Percentiles rank a stretch among this genome's conserved stretches.
These are phyloP conservation scores for Atractosteus spatula DNA, from an alignment of 2,113 vertebrate species.

Conservation along the genomic window DNA sequence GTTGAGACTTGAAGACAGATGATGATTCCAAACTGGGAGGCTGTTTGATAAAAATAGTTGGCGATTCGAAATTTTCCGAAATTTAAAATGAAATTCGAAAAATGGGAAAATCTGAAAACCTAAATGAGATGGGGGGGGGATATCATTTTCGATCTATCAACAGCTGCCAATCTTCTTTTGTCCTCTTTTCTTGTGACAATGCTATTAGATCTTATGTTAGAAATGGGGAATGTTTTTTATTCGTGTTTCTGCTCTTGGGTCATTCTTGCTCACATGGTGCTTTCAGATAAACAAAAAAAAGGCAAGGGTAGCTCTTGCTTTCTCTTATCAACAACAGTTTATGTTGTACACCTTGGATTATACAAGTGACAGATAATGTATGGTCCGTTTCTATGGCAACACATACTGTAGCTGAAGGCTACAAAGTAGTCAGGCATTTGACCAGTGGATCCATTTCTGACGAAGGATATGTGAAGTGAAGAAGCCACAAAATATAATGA, in stretches of 20 bases:
- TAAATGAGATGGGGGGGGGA: too few species aligned
- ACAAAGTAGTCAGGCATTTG: slow-evolving; percentile 3
- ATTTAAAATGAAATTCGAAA: too few species aligned
- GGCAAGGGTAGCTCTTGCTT: not conserved
- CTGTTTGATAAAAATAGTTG: too few species aligned
- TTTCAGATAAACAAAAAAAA: not conserved
- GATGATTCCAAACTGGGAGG: too few species aligned
- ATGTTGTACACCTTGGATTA: not conserved
- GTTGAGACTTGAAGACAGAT: too few species aligned
- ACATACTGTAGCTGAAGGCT: slow-evolving; percentile 8
- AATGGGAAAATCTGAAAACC: too few species aligned
- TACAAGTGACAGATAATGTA: slow-evolving; percentile 8
- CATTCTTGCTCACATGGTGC: not conserved
- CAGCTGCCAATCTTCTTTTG: not conserved
- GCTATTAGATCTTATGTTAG: not conserved
- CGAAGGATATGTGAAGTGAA: not conserved
- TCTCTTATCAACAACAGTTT: slow-evolving; percentile 7
- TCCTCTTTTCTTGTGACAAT: not conserved
- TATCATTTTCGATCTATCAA: not conserved
- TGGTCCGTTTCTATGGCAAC: slow-evolving; percentile 9
- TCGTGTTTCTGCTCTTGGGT: not conserved
- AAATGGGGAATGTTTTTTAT: slow-evolving; percentile 7
- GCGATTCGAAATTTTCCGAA: too few species aligned
- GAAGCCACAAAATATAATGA: not conserved
- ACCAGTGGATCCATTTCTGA: not conserved